Percentiles rank a stretch among this genome's conserved stretches.
These are phyloP conservation scores for Escarpia spicata DNA, from an alignment of 2,888 invertebrate species.

Conservation along the genomic window DNA sequence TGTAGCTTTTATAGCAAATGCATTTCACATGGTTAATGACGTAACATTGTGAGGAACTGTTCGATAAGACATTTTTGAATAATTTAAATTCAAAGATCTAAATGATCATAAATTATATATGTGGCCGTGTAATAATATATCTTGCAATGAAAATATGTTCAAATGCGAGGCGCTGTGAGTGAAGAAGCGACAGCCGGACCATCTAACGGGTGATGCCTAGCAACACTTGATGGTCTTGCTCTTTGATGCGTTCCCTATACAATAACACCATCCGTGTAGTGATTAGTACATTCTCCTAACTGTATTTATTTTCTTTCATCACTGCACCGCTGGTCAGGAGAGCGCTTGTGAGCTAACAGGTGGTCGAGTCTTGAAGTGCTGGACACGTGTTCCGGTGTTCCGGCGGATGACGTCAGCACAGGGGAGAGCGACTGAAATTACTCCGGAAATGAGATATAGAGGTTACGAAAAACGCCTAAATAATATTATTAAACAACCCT, in stretches of 20 bases:
- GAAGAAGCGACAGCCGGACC: not conserved
- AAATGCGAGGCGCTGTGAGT: not conserved
- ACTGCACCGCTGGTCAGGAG: not conserved
- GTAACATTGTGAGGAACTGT: not conserved
- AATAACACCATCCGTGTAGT: not conserved
- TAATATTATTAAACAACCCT: no score
- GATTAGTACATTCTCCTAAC: not conserved
- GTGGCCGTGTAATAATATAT: not conserved
- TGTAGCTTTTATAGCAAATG: not conserved
- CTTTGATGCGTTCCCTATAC: not conserved
- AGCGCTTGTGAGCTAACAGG: not conserved
- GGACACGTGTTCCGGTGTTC: conserved; percentile 9
- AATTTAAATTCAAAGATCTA: not conserved
- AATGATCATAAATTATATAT: not conserved
- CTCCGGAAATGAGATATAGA: no score
- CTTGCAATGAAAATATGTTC: not conserved
- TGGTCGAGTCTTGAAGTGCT: not conserved
- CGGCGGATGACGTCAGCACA: not conserved
- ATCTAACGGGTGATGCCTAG: not conserved
- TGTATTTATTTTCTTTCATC: conserved; percentile 13
- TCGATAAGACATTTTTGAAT: not conserved
- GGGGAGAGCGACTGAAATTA: not conserved
- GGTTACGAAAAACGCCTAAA: no score
- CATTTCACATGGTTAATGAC: not conserved
- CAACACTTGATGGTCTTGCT: not conserved